Base-by-base conservation (phyloP, 2,888 invertebrate genomes). In the Odontocolon sp. region DNA sequence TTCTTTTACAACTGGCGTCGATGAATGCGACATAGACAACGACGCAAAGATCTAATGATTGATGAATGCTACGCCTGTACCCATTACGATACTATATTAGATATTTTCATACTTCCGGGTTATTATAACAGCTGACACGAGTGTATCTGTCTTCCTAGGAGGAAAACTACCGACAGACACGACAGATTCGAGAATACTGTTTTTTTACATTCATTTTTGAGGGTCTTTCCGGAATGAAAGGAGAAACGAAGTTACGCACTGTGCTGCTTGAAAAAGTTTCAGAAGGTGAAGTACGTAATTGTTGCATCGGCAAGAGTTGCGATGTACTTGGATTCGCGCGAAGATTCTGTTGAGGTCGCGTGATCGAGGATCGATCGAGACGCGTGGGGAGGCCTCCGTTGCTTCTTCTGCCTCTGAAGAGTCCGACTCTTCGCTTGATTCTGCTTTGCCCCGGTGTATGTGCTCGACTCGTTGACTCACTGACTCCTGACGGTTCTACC, bases 391-490 rank as follows among this genome's bases (percentile, higher is more conserved):
- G 64, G 52, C 47, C 23, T 52, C 14, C 59, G 33, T 54, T 72
- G 47, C 56, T 67, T 54, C 40, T 61, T 59, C 57, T n/a, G 67
- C 33, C 57, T 45, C 64, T 57, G 47, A 14, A 0, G 42, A 26
- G 31, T 6, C 42, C 16, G 42, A 50, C 57, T 73, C 67, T 70
- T 26, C 18, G 64, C 9, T 33, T 42, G 21, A 21, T 21, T 56
- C 54, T 45, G 21, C 16, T 21, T n/a, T 52, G 14, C 21, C 21
- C 56, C 23, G 31, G 31, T 61, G 52, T 61, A 47, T 40, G 64
- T 38, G 73, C 85, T 80, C 81, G 83, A 83, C 87, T 85, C 84
- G 87, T 87, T 87, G 87, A 86, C 87, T 87, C 86, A 86, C 87
- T 87, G 87, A 82, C 83, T 83, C 81, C 77, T 81, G 81, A 87